A percentile compares a stretch with the other conserved stretches of the same genome.
phyloP scores from a whole-genome alignment of 2,797 vertebrate genomes.

The Enteromius argenteus region DNA sequence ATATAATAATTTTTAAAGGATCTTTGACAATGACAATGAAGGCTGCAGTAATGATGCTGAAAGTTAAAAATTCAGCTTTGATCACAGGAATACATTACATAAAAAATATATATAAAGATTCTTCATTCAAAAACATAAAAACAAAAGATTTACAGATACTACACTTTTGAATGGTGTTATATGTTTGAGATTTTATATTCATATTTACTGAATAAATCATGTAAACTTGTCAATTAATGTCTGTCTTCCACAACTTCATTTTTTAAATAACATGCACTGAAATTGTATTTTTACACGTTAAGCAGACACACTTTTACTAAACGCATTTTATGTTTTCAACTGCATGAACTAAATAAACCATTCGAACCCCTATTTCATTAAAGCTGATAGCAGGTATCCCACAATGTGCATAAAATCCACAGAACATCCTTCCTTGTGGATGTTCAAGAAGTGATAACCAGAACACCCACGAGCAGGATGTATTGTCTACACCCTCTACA shows the following conservation, averaged over 20 bases:
- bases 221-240: neutral
- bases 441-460: conserved; percentile 46
- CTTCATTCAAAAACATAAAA: neutral
- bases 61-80: neutral
- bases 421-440: conserved; percentile 59
- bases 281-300: neutral
- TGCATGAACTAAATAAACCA: neutral
- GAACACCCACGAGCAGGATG: conserved; percentile 56
- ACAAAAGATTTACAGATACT: neutral
- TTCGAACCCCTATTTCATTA: neutral
- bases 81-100: neutral
- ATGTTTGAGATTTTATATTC: neutral
- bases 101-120: neutral
- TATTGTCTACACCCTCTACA: conserved; percentile 56
- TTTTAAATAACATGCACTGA: neutral
- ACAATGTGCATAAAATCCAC: conserved; percentile 42
- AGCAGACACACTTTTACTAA: neutral
- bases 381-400: conserved; percentile 1
- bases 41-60: neutral
- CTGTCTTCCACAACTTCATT: neutral
- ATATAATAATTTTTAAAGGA: neutral
- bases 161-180: neutral
- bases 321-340: neutral
- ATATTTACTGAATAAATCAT: neutral
- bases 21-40: neutral